Evolutionary conservation across 2,797 vertebrate genomes (phyloP), one percentile per base, ranked within the genome.

Genomic region (Prunella strophiata): DNA sequence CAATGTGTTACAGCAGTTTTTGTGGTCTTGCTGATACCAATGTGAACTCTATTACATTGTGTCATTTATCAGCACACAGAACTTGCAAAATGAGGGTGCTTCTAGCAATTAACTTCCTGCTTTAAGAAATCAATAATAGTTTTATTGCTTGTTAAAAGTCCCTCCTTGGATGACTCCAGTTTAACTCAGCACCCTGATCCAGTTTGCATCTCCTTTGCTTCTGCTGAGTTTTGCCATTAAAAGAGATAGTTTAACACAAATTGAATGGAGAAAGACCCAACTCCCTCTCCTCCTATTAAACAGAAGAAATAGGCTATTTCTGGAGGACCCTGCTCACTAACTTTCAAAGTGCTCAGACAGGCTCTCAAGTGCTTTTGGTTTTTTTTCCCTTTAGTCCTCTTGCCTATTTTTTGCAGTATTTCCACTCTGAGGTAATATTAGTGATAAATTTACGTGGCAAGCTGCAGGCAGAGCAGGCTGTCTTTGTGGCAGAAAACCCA

Each of bases 1-100:
- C 0, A 0, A 3, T 29, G 36, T 27, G 42, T 55, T 36, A 40
- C 12, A 43, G 73, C 30, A 81, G 19, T 2, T 75, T 42, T 62
- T 71, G 50, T 61, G 13, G 47, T 23, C 58, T 68, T 47, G 10
- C 13, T 40, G 30, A 9, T 40, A 17, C 2, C 18, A 1, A 0
- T 10, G 27, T 51, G 61, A 54, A 20, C 21, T 57, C 19, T 26
- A 1, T n/a, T 36, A 8, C 9, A 7, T 17, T 14, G 21, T 27
- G 16, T 10, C 12, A 32, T 13, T 51, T 78, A 48, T 5, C 27
- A 25, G 55, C 22, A 23, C 16, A 11, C 13, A 32, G 43, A 40
- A 65, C 59, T 8, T 26, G 36, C 20, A 50, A n/a, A 84, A 16
- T 47, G 30, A 75, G 26, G 5, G 3, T 50, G 16, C n/a, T 52